Evolutionary conservation across 2,113 vertebrate genomes (phyloP).

Genomic region (Rhizomys pruinosus): DNA sequence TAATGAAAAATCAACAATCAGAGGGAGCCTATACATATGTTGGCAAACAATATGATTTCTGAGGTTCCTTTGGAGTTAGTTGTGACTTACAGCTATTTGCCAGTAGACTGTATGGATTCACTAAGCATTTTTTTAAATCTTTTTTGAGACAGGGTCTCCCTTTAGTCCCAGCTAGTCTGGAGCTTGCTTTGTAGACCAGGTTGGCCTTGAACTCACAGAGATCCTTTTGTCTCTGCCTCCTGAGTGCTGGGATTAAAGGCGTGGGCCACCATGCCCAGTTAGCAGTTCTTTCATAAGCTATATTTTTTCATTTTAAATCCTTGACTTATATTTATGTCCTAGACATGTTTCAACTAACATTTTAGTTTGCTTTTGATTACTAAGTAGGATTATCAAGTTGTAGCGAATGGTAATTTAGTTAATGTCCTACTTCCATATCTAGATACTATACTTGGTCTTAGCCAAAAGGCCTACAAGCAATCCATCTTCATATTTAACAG

Average conservation of each 20-base stretch:
- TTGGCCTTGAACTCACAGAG: no score
- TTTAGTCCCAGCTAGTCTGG: no score
- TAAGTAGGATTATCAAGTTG: not conserved
- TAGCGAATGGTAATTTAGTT: slow-evolving; percentile 47
- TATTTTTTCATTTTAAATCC: slow-evolving; percentile 56
- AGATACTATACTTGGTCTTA: not conserved
- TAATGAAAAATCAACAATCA: slow-evolving; percentile 9
- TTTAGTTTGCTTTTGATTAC: slow-evolving; percentile 54
- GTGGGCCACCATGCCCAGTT: no score
- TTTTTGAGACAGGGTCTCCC: no score
- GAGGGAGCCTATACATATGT: not conserved
- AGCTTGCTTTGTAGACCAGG: no score
- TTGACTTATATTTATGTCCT: slow-evolving; percentile 36
- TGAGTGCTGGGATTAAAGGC: no score
- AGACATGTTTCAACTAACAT: slow-evolving; percentile 18
- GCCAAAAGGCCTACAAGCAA: not conserved
- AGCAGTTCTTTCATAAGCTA: no score
- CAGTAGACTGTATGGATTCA: slow-evolving; percentile 2
- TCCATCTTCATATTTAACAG: not conserved
- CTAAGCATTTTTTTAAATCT: not conserved
- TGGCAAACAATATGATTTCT: not conserved
- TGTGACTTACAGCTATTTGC: slow-evolving; percentile 41
- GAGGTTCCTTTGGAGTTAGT: slow-evolving; percentile 41
- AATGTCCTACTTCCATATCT: not conserved
- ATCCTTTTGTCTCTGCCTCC: no score